Conservation (phyloP, 2,888 invertebrate genomes). For the Polyploca ridens region DNA sequence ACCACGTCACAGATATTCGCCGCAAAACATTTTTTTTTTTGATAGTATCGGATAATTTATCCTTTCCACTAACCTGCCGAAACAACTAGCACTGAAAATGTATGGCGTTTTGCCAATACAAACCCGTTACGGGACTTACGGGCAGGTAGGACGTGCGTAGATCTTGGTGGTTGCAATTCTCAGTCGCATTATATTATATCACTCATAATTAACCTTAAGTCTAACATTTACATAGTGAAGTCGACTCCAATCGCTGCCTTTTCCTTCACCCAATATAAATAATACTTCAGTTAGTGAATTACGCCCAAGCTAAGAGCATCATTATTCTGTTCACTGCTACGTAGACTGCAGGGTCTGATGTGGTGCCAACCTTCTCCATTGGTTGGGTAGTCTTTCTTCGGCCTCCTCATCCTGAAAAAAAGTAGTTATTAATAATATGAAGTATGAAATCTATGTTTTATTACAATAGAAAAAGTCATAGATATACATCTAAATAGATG, state of each 20-base stretch:
- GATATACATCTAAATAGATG: too few relatives aligned
- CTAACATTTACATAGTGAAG: background rate
- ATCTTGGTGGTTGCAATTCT: too few relatives aligned
- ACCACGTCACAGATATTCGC: too few relatives aligned
- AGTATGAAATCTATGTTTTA: too few relatives aligned
- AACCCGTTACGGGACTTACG: too few relatives aligned
- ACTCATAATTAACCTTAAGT: background rate
- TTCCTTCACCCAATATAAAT: background rate
- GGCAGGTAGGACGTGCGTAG: too few relatives aligned
- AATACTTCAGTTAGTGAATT: background rate
- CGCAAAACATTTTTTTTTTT: too few relatives aligned
- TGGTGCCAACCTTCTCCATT: conserved; percentile 76
- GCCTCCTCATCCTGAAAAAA: conserved; percentile 48
- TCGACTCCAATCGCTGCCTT: background rate
- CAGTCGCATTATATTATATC: background rate
- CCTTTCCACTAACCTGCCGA: too few relatives aligned
- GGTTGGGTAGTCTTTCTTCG: conserved; percentile 57
- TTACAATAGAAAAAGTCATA: too few relatives aligned
- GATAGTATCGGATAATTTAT: too few relatives aligned
- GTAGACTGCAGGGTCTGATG: conserved; percentile 67
- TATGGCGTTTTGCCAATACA: too few relatives aligned
- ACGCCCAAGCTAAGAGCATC: background rate
- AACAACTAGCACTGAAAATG: too few relatives aligned
- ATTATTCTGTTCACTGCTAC: conserved; percentile 44
- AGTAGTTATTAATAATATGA: background rate